Base-by-base conservation (phyloP, 1,140 invertebrate species). In the Drosophila funebris region DNA sequence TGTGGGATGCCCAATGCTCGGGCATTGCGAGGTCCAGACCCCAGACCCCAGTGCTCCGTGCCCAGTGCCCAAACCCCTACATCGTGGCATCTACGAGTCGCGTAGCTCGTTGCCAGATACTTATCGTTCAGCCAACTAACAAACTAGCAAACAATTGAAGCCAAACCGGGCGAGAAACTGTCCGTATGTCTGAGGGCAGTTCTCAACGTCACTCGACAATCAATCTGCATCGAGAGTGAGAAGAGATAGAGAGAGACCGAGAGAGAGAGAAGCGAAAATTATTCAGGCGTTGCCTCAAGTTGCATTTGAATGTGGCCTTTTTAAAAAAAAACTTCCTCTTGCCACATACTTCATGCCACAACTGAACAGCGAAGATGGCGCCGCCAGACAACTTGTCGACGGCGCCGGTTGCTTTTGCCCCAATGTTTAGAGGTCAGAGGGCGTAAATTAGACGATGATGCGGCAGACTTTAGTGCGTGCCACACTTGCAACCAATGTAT, bases 131-230 rank as follows among this genome's bases (percentile, higher is more conserved):
- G 58, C 39, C 73, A 76, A 71, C 83, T 73, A 72, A 80, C 78
- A 78, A 87, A 82, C 78, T 82, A 58, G 78, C 78, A 82, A 88
- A 82, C 82, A 76, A 78, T 87, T 54, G 66, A 70, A 73, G 70
- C 36, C 52, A 69, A 69, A 57, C 66, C 39, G 56, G 43, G 22
- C 68, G 68, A 71, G 61, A 56, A 57, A 72, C 69, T 58, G 44
- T 63, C 43, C 61, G 27, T 29, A 41, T 48, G 22, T 24, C 43
- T 24, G 13, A 5, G 14, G 33, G 16, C 16, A 29, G 37, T 3
- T 9, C 27, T 22, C 61, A 18, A 24, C 13, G 46, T 41, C 61
- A 43, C 18, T 43, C 22, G 36, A 44, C 54, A 73, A 73, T 73
- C 70, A 68, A 73, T 73, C 57, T 57, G 57, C 52, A 69, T 62